Conservation (phyloP, 2,113 vertebrate genomes). For the Perognathus longimembris region DNA sequence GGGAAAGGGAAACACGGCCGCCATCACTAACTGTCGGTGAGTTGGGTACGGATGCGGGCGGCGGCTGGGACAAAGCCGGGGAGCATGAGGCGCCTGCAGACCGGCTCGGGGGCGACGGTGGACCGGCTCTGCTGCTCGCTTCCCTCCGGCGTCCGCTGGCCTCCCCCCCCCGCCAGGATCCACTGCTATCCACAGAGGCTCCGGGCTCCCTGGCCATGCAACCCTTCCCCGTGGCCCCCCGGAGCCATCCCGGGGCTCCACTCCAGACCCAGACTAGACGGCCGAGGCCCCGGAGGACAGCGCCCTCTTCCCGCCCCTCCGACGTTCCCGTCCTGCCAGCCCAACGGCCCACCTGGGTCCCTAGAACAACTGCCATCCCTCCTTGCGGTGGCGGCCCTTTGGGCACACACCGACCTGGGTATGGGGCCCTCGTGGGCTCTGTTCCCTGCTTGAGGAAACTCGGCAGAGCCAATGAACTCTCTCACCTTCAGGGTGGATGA, state of each 20-base stretch:
- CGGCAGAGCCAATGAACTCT: neutral
- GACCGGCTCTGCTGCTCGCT: neutral
- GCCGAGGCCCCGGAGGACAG: neutral
- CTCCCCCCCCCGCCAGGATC: neutral
- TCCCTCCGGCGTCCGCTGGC: no score
- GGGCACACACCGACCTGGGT: neutral
- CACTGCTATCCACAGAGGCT: neutral
- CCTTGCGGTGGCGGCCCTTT: neutral
- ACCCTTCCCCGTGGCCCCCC: neutral
- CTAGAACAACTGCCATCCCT: neutral
- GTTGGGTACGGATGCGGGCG: neutral
- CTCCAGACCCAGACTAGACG: neutral
- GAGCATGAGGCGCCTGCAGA: neutral
- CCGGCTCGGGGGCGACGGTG: neutral
- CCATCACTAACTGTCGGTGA: neutral
- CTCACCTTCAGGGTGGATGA: neutral
- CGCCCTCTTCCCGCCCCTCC: neutral
- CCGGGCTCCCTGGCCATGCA: neutral
- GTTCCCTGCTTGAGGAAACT: neutral
- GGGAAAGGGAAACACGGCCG: neutral
- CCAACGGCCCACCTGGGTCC: no score
- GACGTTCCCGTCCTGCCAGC: neutral
- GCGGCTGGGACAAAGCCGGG: neutral
- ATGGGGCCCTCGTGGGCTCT: neutral
- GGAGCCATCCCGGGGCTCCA: neutral